phyloP scores from a whole-genome alignment of 2,797 vertebrate genomes.

The Nyctalus aviator region DNA sequence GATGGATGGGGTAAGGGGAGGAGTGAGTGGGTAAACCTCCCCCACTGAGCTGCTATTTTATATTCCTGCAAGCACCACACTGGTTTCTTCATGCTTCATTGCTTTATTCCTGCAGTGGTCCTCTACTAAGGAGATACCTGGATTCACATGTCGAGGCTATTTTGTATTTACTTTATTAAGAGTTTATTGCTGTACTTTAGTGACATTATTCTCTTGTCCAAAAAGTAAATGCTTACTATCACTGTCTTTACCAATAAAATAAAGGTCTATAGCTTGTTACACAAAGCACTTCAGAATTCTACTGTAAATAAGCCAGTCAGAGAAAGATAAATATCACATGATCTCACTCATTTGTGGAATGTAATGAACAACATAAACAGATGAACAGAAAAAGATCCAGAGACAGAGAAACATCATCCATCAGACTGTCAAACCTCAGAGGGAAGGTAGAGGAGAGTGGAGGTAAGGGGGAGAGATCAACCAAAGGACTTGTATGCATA shows the following conservation, averaged over 20 bases:
- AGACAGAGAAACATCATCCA: too few relatives aligned
- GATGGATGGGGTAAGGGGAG: background rate
- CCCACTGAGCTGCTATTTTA: accelerated
- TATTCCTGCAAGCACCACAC: background rate
- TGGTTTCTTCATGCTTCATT: background rate
- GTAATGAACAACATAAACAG: too few relatives aligned
- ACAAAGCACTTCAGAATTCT: background rate
- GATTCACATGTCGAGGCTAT: background rate
- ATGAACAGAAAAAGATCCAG: too few relatives aligned
- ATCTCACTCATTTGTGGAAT: too few relatives aligned
- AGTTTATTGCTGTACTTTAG: background rate
- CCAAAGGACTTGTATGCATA: too few relatives aligned
- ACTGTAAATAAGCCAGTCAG: background rate
- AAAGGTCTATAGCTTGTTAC: background rate
- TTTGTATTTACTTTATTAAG: background rate
- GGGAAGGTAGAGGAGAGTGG: too few relatives aligned
- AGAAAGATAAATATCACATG: too few relatives aligned
- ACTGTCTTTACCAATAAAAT: background rate
- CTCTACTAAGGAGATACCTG: background rate
- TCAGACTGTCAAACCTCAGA: too few relatives aligned
- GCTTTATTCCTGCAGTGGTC: background rate
- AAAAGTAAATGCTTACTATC: background rate
- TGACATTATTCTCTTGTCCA: background rate
- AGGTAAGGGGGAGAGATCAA: too few relatives aligned
- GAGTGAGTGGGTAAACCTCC: background rate